Base-by-base conservation (phyloP, 2,113 vertebrate species). In the Peromyscus californicus region DNA sequence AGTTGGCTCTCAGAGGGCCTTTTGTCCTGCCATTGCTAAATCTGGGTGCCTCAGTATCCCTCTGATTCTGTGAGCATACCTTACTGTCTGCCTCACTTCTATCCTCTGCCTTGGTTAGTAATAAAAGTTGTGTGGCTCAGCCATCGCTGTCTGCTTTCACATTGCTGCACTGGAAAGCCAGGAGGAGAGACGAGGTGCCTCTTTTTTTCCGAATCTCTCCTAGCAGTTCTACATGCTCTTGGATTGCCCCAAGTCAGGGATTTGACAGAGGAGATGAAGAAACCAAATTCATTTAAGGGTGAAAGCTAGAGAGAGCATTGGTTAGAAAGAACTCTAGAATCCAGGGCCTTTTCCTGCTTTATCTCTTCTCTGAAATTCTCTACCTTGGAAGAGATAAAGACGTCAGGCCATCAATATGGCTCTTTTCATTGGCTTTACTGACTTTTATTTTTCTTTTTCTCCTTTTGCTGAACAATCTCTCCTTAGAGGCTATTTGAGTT, bases 331-430 rank as follows among this genome's bases (percentile, higher is more conserved):
- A 7, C 57, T 39, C 89, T 61, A 39, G 33, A 78, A 91, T 69
- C 45, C 45, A 75, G 13, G 48, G 33, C 3, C 51, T 78, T 74
- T 48, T 59, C 0, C 76, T 48, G 31, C 90, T 92, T 87, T 54
- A 17, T 85, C 39, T 94, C 19, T 42, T 93, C 93, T 96, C 90
- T 93, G 61, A 94, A 82, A 91, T 42, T 86, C 26, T 86, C 54
- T 5, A 26, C 24, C 61, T 90, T 10, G 29, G 51, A 89, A 95
- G 61, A 91, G 51, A 63, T 57, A 59, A 80, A 69, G 13, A 2
- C 51, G 91, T 93, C 61, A 31, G 31, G 72, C 42, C 59, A 78
- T 84, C 39, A 33, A 31, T 29, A 6, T 39, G 54, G 54, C 84
- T 86, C 48, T 95, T 89, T 86, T 29, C 7, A 65, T n/a, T 94